Conservation (phyloP, 2,113 vertebrate species). For the Menidia beryllina region DNA sequence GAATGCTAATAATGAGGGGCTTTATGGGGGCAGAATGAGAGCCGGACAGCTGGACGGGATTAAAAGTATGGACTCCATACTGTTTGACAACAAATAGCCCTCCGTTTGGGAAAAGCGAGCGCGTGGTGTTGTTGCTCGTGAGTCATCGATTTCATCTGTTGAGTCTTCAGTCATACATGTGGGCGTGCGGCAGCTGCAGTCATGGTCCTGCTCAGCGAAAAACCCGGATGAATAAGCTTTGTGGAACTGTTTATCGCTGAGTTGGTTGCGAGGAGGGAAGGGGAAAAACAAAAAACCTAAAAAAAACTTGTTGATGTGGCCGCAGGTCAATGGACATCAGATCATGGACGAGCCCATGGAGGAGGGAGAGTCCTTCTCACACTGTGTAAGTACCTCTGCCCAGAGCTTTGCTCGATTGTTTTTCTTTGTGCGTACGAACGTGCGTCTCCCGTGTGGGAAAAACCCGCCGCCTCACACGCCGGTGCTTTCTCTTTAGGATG, state of each 20-base stretch:
- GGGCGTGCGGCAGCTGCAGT: constrained; percentile 67
- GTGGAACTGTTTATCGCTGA: constrained; percentile 47
- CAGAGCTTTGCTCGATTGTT: neutral
- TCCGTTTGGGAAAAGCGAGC: constrained; percentile 31
- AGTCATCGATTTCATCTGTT: constrained; percentile 73
- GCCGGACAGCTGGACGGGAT: constrained; percentile 62
- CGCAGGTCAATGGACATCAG: constrained; percentile 94
- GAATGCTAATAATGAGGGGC: constrained; percentile 71
- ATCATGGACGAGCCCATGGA: constrained; percentile 97
- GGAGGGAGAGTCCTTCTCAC: constrained; percentile 91
- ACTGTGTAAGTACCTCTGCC: constrained; percentile 86
- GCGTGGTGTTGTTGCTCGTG: constrained; percentile 58
- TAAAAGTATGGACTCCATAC: constrained; percentile 67
- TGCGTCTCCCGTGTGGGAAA: constrained; percentile 7
- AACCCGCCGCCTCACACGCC: too few relatives aligned
- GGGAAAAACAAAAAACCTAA: too few relatives aligned
- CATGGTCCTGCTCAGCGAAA: constrained; percentile 52
- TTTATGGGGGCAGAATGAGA: constrained; percentile 58
- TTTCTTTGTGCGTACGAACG: neutral
- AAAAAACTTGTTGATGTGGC: constrained; percentile 49
- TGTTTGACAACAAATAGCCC: constrained; percentile 67
- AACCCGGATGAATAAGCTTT: constrained; percentile 50
- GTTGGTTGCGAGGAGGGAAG: constrained; percentile 24
- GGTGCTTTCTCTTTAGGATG: constrained; percentile 83
- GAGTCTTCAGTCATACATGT: constrained; percentile 68